These are phyloP conservation scores for Meloe dianella DNA, from an alignment of 2,888 invertebrate species.

Conservation along the genomic window DNA sequence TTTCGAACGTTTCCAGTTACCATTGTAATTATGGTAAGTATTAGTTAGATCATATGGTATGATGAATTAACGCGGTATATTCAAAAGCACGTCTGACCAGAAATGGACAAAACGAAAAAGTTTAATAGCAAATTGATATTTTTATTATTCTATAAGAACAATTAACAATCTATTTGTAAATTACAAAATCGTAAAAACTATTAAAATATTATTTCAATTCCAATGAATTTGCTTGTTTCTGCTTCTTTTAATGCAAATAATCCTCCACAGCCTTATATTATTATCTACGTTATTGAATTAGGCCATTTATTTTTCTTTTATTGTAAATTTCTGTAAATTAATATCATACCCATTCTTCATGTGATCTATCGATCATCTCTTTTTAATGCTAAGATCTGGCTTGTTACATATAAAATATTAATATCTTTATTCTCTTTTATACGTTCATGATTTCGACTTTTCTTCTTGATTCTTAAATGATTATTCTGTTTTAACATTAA, in stretches of 20 bases:
- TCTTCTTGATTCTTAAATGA: slow-evolving; percentile 17
- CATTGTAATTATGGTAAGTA: too few species aligned
- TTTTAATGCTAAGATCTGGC: slow-evolving; percentile 54
- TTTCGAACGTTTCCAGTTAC: too few species aligned
- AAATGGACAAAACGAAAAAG: too few species aligned
- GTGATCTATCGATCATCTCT: slow-evolving; percentile 46
- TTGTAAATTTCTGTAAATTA: not conserved
- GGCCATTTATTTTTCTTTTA: not conserved
- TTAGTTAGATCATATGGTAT: too few species aligned
- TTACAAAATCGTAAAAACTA: not conserved
- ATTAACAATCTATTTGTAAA: not conserved
- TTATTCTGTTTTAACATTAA: not conserved
- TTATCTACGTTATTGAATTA: not conserved
- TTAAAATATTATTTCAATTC: not conserved
- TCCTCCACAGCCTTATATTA: not conserved
- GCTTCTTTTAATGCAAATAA: not conserved
- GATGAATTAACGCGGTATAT: too few species aligned
- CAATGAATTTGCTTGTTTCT: too few species aligned
- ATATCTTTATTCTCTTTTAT: slow-evolving; percentile 27
- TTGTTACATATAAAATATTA: slow-evolving; percentile 39
- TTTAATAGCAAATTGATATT: not conserved
- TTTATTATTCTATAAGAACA: not conserved
- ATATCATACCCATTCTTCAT: slow-evolving; percentile 59
- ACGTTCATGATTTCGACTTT: slow-evolving; percentile 11
- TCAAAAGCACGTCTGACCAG: too few species aligned